phyloP scores from a whole-genome alignment of 2,113 vertebrate genomes.

The Opisthocomus hoazin region DNA sequence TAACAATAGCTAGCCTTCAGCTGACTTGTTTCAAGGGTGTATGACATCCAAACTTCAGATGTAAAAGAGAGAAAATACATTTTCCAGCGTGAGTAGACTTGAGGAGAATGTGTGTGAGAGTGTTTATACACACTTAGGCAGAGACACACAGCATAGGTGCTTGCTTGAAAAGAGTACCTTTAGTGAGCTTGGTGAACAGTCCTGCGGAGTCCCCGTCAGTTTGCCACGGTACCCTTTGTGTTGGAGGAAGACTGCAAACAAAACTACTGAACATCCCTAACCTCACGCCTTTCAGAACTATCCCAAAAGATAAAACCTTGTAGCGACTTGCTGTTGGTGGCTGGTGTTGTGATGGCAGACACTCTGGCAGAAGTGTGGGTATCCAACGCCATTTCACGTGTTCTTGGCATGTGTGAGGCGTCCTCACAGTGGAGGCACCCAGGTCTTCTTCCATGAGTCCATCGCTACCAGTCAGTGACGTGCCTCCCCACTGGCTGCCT shows the following conservation, averaged over 20 bases:
- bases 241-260: not conserved
- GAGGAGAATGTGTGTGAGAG: not conserved
- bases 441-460: too few relatives aligned
- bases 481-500: not conserved
- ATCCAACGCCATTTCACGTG: not conserved
- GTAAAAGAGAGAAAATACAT: not conserved
- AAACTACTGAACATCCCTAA: not conserved
- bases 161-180: not conserved
- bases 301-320: not conserved
- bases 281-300: not conserved
- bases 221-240: not conserved
- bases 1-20: not conserved
- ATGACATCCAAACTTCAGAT: not conserved
- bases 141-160: not conserved
- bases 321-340: not conserved
- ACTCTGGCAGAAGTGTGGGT: not conserved
- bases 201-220: not conserved
- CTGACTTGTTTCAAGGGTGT: not conserved
- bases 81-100: not conserved
- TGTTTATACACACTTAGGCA: not conserved
- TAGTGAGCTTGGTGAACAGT: not conserved
- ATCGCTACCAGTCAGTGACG: not conserved
- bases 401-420: not conserved
- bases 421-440: not conserved
- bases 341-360: not conserved